These are phyloP conservation scores for Drosophila stalkeri DNA, from an alignment of 2,888 invertebrate genomes.

Conservation along the genomic window DNA sequence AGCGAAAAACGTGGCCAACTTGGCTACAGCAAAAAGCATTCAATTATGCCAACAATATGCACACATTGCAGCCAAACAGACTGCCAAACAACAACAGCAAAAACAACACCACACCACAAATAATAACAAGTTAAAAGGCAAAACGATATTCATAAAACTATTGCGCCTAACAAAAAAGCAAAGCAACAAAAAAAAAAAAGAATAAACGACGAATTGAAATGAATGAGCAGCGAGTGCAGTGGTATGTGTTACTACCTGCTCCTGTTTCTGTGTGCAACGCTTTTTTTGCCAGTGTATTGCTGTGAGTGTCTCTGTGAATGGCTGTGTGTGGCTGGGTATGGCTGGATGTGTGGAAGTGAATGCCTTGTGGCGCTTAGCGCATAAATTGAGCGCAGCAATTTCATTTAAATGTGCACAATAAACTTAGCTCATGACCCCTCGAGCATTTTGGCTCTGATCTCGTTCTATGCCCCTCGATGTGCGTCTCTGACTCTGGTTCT, in stretches of 20 bases:
- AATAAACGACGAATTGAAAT: constrained; percentile 39
- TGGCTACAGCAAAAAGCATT: constrained; percentile 67
- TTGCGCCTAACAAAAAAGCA: constrained; percentile 59
- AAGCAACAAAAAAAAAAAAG: not conserved
- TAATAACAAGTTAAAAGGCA: constrained; percentile 20
- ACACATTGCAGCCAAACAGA: constrained; percentile 68
- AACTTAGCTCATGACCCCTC: constrained; percentile 78
- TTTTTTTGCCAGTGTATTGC: constrained; percentile 16
- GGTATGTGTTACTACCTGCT: constrained; percentile 46
- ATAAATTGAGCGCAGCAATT: constrained; percentile 81
- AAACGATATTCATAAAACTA: constrained; percentile 70
- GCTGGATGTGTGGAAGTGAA: constrained; percentile 29
- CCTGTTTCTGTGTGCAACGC: not conserved
- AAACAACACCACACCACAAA: constrained; percentile 13
- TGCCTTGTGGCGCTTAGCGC: constrained; percentile 73
- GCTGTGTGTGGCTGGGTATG: not conserved
- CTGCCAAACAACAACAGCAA: constrained; percentile 24
- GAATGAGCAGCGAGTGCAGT: constrained; percentile 61
- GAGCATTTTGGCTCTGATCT: constrained; percentile 42
- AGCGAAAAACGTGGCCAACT: constrained; percentile 39
- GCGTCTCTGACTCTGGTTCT: constrained; percentile 3
- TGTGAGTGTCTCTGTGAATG: constrained; percentile 18
- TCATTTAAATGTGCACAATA: constrained; percentile 80
- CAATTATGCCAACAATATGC: constrained; percentile 77
- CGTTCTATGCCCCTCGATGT: constrained; percentile 14